Base-by-base conservation (phyloP, 1,140 invertebrate genomes). In the Sinonovacula constricta region DNA sequence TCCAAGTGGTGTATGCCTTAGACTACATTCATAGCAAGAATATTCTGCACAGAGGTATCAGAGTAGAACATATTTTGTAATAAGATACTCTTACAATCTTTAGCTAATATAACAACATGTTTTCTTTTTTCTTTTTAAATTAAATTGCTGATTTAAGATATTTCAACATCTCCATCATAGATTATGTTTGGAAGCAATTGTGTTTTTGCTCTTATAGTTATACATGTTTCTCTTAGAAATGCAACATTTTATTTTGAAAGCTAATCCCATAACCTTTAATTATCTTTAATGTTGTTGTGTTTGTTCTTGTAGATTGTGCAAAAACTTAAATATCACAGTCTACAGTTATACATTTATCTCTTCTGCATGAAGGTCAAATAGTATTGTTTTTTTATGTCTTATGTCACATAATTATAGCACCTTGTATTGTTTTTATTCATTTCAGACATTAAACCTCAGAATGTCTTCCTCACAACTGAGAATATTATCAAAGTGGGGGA, bases 401-500 rank as follows among this genome's bases (percentile, higher is more conserved):
- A 15, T 18, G 49, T 51, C 49, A 15, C 15, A 18, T 51, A 0
- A 51, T 7, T 15, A 1, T n/a, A 14, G n/a, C n/a, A n/a, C n/a
- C n/a, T n/a, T n/a, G n/a, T n/a, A n/a, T n/a, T n/a, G n/a, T 53
- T 69, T 56, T 81, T 45, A 62, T 54, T 77, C 10, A 57, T 83
- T 79, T 51, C 80, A 89, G 88, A 90, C 83, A 59, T 90, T 36
- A 90, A 90, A 54, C 82, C 85, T 7, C 92, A 93, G 85, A 93
- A 93, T 82, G 89, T 93, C 30, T 93, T 93, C 85, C 84, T 92
- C 57, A 92, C 93, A 69, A 86, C 86, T 65, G 82, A 90, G 53
- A 90, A 89, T 71, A 89, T 91, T 22, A 82, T 93, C 18, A 93
- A 93, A 87, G 83, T 94, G 28, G 92, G 92, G 34, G 93, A 93